Base-by-base conservation (phyloP, 2,113 vertebrate genomes). In the Grus americana region DNA sequence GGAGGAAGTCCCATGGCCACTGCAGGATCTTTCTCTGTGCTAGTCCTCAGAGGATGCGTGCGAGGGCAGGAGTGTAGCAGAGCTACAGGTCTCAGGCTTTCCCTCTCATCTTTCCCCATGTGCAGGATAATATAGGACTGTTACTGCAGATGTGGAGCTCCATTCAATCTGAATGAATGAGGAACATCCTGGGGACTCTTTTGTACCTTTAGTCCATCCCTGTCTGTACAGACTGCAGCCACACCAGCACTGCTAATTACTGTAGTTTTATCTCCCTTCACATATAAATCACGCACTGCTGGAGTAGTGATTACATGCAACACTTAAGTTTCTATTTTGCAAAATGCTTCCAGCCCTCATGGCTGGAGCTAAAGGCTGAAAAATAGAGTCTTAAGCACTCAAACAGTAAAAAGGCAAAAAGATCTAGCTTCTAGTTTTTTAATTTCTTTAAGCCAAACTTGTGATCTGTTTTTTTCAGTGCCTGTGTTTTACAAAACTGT, bases 321-420 rank as follows among this genome's bases (percentile, higher is more conserved):
- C 26, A 5, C 72, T 91, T 29, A 27, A 10, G 40, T 78, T 84
- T 71, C 65, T 84, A 8, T 63, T 90, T 91, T 32, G 47, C 54
- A 62, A 70, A 95, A 74, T 21, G 15, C 63, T 92, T 68, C 61
- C 57, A 84, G 68, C 13, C 57, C 27, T 63, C 21, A 1, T 47
- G 65, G 57, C 57, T 81, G 86, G 38, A 94, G 63, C 70, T 88
- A 26, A 84, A 91, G 61, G 65, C 73, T 92, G 73, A 72, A 93
- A 93, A 95, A 90, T 13, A 70, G 24, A 36, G 76, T 65, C 73
- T 75, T 79, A 88, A 92, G 38, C 79, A 58, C 86, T 93, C 85
- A 74, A 81, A 90, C n/a, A 80, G 63, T n/a, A 59, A 79, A 89
- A 97, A 92, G 54, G 81, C 61, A 75, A 54, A 78, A 92, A 89